Conservation (phyloP, 2,113 vertebrate species). For the Aphelocoma coerulescens region DNA sequence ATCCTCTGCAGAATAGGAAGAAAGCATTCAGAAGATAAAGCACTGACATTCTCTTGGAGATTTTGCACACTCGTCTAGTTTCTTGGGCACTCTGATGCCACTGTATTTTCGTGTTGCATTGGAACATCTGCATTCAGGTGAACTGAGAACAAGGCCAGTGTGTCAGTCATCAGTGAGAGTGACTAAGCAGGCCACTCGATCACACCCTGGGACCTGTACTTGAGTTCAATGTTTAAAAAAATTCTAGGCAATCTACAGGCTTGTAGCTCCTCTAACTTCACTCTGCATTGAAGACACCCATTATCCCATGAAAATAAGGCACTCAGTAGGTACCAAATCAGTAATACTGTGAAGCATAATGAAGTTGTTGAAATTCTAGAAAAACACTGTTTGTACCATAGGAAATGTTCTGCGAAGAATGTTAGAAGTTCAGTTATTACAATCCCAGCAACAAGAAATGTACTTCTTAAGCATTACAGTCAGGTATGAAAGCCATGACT, state of each 20-base stretch:
- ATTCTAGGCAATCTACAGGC: not conserved
- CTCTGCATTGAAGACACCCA: not conserved
- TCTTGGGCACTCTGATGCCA: not conserved
- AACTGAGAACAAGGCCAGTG: not conserved
- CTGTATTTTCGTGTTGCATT: not conserved
- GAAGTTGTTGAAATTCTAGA: not conserved
- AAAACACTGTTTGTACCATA: not conserved
- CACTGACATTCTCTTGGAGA: not conserved
- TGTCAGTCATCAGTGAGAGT: not conserved
- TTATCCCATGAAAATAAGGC: not conserved
- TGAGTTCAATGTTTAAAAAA: not conserved
- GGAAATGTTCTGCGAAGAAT: not conserved
- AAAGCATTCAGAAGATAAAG: not conserved
- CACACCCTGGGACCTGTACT: not conserved
- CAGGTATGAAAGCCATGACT: not conserved
- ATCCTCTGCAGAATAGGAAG: not conserved
- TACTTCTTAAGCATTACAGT: not conserved
- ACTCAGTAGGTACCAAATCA: not conserved
- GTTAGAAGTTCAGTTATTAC: not conserved
- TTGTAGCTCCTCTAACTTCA: not conserved
- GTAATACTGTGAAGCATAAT: not conserved
- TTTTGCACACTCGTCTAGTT: not conserved
- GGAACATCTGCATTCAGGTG: not conserved
- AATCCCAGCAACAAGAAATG: not conserved
- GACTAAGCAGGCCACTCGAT: not conserved